Conservation (phyloP, 1,140 invertebrate species). For the Drosophila athabasca region DNA sequence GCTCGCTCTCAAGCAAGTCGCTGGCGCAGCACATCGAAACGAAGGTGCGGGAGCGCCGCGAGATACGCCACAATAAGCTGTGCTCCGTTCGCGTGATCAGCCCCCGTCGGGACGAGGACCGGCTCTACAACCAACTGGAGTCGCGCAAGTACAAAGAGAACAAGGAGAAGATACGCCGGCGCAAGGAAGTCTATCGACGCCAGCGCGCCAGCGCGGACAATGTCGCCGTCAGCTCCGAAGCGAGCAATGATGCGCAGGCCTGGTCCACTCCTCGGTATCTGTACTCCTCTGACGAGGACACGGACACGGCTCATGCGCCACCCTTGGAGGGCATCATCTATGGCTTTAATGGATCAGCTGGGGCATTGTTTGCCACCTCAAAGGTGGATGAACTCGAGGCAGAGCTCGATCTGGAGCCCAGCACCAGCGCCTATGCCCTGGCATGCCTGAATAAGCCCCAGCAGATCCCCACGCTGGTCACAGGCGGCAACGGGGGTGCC, state of each 20-base stretch:
- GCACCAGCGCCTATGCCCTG: slow-evolving; percentile 42
- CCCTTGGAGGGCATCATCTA: slow-evolving; percentile 31
- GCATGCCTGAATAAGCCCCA: slow-evolving; percentile 6
- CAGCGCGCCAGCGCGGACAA: slow-evolving; percentile 48
- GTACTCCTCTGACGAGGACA: slow-evolving; percentile 74
- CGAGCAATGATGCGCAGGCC: too few relatives aligned
- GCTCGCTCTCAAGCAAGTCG: slow-evolving; percentile 36
- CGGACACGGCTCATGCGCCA: slow-evolving; percentile 1
- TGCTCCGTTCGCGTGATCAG: slow-evolving; percentile 89
- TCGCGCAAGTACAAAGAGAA: slow-evolving; percentile 89
- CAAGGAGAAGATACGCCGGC: slow-evolving; percentile 90
- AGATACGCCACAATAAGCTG: slow-evolving; percentile 78
- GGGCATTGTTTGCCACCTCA: slow-evolving; percentile 43
- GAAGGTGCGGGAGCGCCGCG: slow-evolving; percentile 57
- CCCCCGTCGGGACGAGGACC: slow-evolving; percentile 91
- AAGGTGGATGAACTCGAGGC: slow-evolving; percentile 68
- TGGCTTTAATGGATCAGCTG: too few relatives aligned
- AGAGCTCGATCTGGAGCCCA: slow-evolving; percentile 23
- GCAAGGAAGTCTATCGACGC: slow-evolving; percentile 86
- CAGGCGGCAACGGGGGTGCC: too few relatives aligned
- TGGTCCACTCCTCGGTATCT: slow-evolving; percentile 64
- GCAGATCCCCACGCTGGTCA: too few relatives aligned
- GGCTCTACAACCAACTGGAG: slow-evolving; percentile 87
- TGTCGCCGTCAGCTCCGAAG: neutral
- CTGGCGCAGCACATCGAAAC: slow-evolving; percentile 50